Evolutionary conservation across 2,113 vertebrate genomes (phyloP), one percentile per base, ranked within the genome.

Genomic region (Bombycilla garrulus): DNA sequence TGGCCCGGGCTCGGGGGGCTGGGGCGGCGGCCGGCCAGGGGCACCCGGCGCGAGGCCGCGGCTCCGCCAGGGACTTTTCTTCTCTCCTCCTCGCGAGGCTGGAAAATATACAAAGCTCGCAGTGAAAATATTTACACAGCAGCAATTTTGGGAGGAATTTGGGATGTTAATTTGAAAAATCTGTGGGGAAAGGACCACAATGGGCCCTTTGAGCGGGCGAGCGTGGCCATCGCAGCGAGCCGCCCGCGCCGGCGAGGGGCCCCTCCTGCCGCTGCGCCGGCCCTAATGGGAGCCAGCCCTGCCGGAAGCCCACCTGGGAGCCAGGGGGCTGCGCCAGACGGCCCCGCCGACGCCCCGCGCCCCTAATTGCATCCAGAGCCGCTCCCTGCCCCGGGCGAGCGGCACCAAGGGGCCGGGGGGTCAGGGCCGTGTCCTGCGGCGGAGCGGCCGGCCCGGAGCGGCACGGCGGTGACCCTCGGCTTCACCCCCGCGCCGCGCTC

Each of bases 81-180:
- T 83, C 91, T 94, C 94, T 94, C 84, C 86, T 91, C 80, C 82
- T 84, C 33, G 6, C 20, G 47, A 72, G 96, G 91, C 96, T 97
- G 90, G 90, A 98, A 97, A 97, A 93, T 95, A 96, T 92, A 97
- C 95, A 95, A 96, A 96, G 94, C 96, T 96, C 81, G 51, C 89
- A 95, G 94, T n/a, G 66, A 96, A 98, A 98, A 98, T 98, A 98
- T 98, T 98, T 98, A 97, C 96, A 98, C 94, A 95, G 97, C 97
- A 97, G 97, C 97, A 96, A 96, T 96, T 98, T 97, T 96, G 47
- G 50, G 89, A 96, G 96, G 97, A 97, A 97, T 98, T 96, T 92
- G 61, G 86, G 91, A 97, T 95, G 96, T 97, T 98, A 95, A 97
- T 97, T 97, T 95, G 95, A 98, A 98, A 97, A 88, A 92, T 92